Evolutionary conservation across 2,113 vertebrate species (phyloP), one percentile per base, ranked within the genome.

Genomic region (Plectropomus leopardus): DNA sequence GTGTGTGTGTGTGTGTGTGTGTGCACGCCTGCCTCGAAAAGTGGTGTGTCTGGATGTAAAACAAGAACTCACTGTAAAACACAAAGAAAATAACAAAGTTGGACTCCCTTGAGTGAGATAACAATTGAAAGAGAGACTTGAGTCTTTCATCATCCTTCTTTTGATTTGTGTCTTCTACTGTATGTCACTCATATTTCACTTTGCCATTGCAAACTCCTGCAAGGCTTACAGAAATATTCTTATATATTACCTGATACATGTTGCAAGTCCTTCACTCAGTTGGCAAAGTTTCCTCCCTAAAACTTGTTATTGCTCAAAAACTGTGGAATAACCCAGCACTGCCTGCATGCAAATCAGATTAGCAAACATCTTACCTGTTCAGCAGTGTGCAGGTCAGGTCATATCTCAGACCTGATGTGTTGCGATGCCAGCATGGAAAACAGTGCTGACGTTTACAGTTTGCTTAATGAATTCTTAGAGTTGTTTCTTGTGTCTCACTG

Each of bases 61-160:
- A 32, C 17, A 28, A 69, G 34, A 72, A 60, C 47, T 36, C 11
- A 6, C n/a, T 47, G 24, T 67, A 45, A 59, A 65, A 77, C 36
- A 63, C 44, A 9, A 59, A 76, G 32, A 77, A 78, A 84, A 54
- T 32, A 71, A 72, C 1, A 61, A 66, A 77, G 44, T 21, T 15
- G 28, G 66, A 70, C 30, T 81, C 77, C 72, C 36, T 17, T 10
- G 55, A 66, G 68, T 59, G 36, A 63, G 53, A 75, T 42, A 58
- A 61, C 1, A 6, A 77, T 24, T 76, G 63, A 78, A 73, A 85
- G 55, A 60, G 14, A 51, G 28, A 74, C 58, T 68, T 48, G 30
- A 79, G 57, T 74, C 36, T 87, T 85, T 83, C 76, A 76, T 78
- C 73, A 72, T 47, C 17, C 4, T 68, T 40, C 74, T 17, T 74